Evolutionary conservation across 2,888 invertebrate genomes (phyloP).

Genomic region (Congeria kusceri): DNA sequence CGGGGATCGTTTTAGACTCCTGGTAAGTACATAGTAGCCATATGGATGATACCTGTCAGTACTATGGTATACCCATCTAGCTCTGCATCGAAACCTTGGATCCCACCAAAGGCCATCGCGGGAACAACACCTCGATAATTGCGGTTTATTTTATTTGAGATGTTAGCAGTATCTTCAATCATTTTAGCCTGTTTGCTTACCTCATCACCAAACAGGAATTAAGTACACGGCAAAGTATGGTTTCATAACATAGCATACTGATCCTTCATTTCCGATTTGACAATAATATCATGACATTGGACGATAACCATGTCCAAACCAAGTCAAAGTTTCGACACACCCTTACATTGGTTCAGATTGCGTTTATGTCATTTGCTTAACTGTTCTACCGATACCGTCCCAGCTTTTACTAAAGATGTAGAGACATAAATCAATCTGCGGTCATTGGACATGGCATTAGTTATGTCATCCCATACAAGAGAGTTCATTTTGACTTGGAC

Average conservation of each 20-base stretch:
- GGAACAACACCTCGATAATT: not conserved
- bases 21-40: not conserved
- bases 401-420: slow-evolving; percentile 10
- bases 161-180: slow-evolving; percentile 38
- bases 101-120: not conserved
- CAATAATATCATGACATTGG: slow-evolving; percentile 23
- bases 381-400: slow-evolving; percentile 14
- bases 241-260: slow-evolving; percentile 40
- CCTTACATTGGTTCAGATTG: not conserved
- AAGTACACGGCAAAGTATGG: slow-evolving; percentile 31
- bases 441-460: slow-evolving; percentile 9
- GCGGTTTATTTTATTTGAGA: slow-evolving; percentile 31
- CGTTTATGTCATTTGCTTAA: not conserved
- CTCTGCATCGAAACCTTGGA: slow-evolving; percentile 12
- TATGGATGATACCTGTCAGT: not conserved
- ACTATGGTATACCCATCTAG: not conserved
- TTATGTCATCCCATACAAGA: slow-evolving; percentile 6
- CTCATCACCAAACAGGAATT: slow-evolving; percentile 44
- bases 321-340: slow-evolving; percentile 5
- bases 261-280: slow-evolving; percentile 33
- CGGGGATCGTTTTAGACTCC: not conserved
- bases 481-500: slow-evolving; percentile 18
- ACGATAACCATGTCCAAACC: slow-evolving; percentile 22
- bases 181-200: slow-evolving; percentile 45
- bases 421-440: slow-evolving; percentile 3